Evolutionary conservation across 2,113 vertebrate genomes (phyloP).

Genomic region (Gallinago jamesoni): DNA sequence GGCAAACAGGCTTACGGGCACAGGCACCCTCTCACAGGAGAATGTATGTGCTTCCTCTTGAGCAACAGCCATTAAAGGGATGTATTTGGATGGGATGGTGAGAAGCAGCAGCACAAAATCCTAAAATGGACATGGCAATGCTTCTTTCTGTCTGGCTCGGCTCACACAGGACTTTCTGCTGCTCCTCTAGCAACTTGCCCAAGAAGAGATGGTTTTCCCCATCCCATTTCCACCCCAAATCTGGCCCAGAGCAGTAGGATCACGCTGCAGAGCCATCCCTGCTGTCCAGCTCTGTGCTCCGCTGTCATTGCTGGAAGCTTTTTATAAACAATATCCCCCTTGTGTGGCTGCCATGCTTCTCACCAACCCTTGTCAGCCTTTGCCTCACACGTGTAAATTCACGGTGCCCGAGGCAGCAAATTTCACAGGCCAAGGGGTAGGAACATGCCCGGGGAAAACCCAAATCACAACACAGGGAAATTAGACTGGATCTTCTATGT

Average conservation of each 20-base stretch:
- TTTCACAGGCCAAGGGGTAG: not conserved
- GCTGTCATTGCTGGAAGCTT: not conserved
- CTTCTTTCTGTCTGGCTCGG: constrained; percentile 11
- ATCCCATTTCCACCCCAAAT: not conserved
- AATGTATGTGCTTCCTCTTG: not conserved
- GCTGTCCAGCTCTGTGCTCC: not conserved
- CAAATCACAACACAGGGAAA: not conserved
- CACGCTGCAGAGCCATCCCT: not conserved
- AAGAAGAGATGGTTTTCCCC: not conserved
- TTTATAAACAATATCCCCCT: not conserved
- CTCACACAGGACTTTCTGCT: not conserved
- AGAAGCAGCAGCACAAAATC: constrained; percentile 5
- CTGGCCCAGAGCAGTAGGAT: fast-evolving
- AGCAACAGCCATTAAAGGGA: constrained; percentile 28
- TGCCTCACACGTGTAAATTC: not conserved
- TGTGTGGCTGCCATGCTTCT: fast-evolving
- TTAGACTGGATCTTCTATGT: fast-evolving
- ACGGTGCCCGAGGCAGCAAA: not conserved
- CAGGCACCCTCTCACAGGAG: not conserved
- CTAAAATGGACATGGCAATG: not conserved
- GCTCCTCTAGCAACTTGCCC: not conserved
- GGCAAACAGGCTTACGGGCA: not conserved
- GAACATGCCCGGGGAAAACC: not conserved
- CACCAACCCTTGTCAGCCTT: not conserved
- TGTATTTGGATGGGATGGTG: not conserved